These are phyloP conservation scores for Edolisoma coerulescens DNA, from an alignment of 2,113 vertebrate genomes.

Conservation along the genomic window DNA sequence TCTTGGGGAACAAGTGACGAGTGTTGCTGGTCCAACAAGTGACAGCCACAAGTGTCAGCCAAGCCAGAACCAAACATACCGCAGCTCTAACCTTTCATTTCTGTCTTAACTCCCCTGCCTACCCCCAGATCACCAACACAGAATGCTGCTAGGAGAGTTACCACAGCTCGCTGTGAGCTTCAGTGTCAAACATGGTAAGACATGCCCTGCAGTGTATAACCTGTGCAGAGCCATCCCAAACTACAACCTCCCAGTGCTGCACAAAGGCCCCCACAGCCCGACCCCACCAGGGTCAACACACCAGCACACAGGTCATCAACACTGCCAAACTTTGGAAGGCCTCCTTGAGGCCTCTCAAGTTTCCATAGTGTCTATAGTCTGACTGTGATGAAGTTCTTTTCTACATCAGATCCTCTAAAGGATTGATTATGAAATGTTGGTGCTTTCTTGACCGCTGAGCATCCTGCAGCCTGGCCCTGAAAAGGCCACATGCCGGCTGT, in stretches of 20 bases:
- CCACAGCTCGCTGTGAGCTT: not conserved
- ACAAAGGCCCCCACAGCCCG: rapidly evolving
- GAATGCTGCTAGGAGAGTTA: not conserved
- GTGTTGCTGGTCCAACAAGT: not conserved
- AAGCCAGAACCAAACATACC: not conserved
- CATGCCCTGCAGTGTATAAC: not conserved
- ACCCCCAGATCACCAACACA: not conserved
- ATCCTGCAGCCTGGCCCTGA: not conserved
- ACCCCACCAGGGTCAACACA: not conserved
- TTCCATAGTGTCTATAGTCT: not conserved
- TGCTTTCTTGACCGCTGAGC: not conserved
- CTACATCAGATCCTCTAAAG: not conserved
- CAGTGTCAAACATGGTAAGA: rapidly evolving
- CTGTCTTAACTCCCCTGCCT: not conserved
- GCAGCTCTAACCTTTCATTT: not conserved
- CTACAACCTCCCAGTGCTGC: not conserved
- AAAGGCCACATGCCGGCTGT: not conserved
- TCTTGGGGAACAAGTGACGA: not conserved
- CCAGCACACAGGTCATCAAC: not conserved
- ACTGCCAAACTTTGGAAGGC: not conserved
- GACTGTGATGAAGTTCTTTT: not conserved
- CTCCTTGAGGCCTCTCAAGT: not conserved
- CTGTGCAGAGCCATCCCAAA: rapidly evolving
- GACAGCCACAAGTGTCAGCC: not conserved
- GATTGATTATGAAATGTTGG: not conserved